Base-by-base conservation (phyloP, 2,797 vertebrate species). In the Oreochromis grahami region DNA sequence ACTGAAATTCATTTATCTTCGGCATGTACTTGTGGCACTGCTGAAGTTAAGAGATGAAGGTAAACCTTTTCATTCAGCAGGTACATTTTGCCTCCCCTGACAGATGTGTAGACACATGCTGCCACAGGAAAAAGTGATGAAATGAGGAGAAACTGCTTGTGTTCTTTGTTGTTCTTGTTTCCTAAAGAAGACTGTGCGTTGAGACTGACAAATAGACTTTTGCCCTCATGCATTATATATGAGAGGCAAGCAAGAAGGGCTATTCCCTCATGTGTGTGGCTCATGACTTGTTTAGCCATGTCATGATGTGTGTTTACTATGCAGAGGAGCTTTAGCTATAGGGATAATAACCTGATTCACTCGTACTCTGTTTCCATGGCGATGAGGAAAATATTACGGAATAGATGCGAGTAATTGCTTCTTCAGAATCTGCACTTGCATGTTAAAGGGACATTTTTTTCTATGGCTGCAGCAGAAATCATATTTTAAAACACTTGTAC, bases 111-210 rank as follows among this genome's bases (percentile, higher is more conserved):
- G 82, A 87, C 53, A 52, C 81, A 48, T 60, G 19, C 50, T 12
- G 86, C 91, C 86, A 84, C 76, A 12, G 81, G 78, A 81, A 81
- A 63, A 87, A 83, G 86, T 94, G 94, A 95, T 92, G 92, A 95
- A 95, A 95, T 21, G 29, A 63, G 68, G 76, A 83, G 92, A 94
- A 95, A 95, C 80, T 2, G 51, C 45, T 68, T 86, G 78, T 36
- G 19, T 82, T 68, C 38, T 38, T 58, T 52, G 76, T 91, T 92
- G 90, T 90, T 90, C 83, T 85, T 58, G 15, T 89, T 92, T 81
- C 78, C 52, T 32, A n/a, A 79, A 86, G 85, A 86, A 83, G 81
- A 82, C 53, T 45, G 5, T 84, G 76, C 80, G 70, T 87, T 65
- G 24, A 32, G 63, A 74, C 56, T 78, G 76, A 79, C 17, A 87